Evolutionary conservation across 2,113 vertebrate genomes (phyloP), one percentile per base, ranked within the genome.

Genomic region (Vidua macroura): DNA sequence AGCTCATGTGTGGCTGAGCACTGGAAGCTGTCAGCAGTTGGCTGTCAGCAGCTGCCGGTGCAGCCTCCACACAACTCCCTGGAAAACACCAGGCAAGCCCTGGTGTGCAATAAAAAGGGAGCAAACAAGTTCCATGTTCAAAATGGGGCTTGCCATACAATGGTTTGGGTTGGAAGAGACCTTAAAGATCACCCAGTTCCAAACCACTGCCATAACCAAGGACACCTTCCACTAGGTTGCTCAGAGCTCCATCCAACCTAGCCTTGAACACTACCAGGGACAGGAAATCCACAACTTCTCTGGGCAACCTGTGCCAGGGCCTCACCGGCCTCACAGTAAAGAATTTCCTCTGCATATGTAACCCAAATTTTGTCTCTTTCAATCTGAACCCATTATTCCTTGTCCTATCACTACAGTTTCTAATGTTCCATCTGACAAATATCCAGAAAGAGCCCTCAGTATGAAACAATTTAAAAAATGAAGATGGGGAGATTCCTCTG

Each of bases 231-330:
- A 48, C n/a, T 18, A 27, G 25, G 28, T 1, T 53, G 16, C 58
- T 80, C 49, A 64, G 35, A 72, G 25, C 44, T 17, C 16, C 30
- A 15, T 41, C 24, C 39, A 53, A 0, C 24, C 30, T 60, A n/a
- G 14, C 16, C 24, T 30, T 53, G 48, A 22, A 48, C 55, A 76
- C 11, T 62, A 20, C 6, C 39, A 62, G 39, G 48, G 14, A 41
- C 0, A 0, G 10, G 48, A 5, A 4, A 76, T 13, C 20, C n/a
- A 55, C 17, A 62, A 0, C 15, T 41, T 69, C 63, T 69, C 48
- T 33, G 25, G n/a, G 31, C 7, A 55, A 16, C 25, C 21, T 55
- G 24, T 41, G 19, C 55, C 63, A 55, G 30, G 4, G 25, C 30
- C 8, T 55, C 30, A 41, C 12, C 41, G 62, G 5, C 25, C 21